Evolutionary conservation across 2,113 vertebrate genomes (phyloP).

Genomic region (Chamaetylas fuelleborni): DNA sequence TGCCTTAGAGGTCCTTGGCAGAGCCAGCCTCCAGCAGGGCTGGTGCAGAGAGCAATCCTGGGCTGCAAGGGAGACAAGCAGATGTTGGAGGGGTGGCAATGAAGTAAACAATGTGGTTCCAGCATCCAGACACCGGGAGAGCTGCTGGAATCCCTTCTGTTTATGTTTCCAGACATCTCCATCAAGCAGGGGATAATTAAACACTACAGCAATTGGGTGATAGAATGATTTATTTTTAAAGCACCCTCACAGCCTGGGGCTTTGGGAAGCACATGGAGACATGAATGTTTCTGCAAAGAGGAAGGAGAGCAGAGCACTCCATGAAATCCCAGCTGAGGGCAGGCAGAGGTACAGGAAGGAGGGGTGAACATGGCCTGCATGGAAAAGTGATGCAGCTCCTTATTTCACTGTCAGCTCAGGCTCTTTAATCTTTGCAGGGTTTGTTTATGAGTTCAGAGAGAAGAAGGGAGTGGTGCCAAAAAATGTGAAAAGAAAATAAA

Average conservation of each 20-base stretch:
- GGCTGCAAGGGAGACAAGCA: background rate
- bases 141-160: constrained; percentile 34
- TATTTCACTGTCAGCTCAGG: background rate
- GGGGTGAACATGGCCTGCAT: background rate
- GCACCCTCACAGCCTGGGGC: constrained; percentile 15
- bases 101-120: background rate
- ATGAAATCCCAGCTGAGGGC: accelerated
- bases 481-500: background rate
- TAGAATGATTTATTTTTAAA: constrained; percentile 45
- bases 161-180: constrained; percentile 36
- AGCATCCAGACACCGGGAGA: background rate
- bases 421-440: background rate
- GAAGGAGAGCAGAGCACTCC: background rate
- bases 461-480: background rate
- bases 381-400: background rate
- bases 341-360: background rate
- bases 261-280: constrained; percentile 14
- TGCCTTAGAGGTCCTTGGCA: too few relatives aligned
- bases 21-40: background rate
- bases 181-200: constrained; percentile 41
- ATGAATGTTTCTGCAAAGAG: background rate
- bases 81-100: background rate
- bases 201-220: constrained; percentile 27
- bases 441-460: background rate
- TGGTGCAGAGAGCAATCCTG: background rate